phyloP scores from a whole-genome alignment of 2,888 invertebrate genomes.

The Junonia oenone region DNA sequence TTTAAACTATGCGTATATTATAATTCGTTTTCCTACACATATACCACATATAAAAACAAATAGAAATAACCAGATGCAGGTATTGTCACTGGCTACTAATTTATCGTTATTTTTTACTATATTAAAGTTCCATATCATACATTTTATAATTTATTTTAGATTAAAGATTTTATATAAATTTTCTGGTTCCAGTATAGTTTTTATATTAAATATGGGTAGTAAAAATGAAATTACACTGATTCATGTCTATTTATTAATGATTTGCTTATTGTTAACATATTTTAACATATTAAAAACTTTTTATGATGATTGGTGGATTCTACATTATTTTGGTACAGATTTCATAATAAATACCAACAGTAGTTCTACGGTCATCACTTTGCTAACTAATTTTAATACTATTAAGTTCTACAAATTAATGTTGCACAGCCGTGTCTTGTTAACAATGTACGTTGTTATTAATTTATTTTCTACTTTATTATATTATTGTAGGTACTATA shows the following conservation, averaged over 20 bases:
- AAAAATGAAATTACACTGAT: neutral
- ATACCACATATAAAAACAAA: neutral
- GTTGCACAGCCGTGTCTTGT: neutral
- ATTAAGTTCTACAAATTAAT: neutral
- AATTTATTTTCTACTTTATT: neutral
- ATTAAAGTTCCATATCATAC: neutral
- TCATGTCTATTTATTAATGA: neutral
- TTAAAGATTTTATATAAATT: neutral
- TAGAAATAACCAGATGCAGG: neutral
- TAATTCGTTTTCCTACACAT: neutral
- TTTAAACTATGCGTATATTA: neutral
- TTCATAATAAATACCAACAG: neutral
- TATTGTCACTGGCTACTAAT: neutral
- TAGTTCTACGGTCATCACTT: neutral
- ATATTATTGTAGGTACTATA: neutral
- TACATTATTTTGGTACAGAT: neutral
- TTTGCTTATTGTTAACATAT: neutral
- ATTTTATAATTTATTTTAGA: neutral
- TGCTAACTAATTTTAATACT: neutral
- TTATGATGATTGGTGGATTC: neutral
- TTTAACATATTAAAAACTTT: neutral
- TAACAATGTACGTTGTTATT: neutral
- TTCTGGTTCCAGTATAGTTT: neutral
- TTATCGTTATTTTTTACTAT: neutral
- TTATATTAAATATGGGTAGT: neutral